These are phyloP conservation scores for Mechanitis messenoides DNA, from an alignment of 2,888 invertebrate species.

Conservation along the genomic window DNA sequence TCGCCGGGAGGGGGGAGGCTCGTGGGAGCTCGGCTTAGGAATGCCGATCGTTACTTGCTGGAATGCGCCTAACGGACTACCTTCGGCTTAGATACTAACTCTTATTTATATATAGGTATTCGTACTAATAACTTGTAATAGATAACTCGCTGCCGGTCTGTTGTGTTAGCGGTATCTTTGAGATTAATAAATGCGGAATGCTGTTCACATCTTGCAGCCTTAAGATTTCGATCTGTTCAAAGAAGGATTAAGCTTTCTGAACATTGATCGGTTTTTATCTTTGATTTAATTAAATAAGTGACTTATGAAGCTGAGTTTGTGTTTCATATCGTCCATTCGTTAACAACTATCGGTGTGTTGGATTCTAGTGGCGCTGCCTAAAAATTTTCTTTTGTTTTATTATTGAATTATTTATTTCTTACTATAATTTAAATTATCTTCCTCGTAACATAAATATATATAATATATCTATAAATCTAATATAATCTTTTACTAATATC, in stretches of 20 bases:
- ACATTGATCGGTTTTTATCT: too few relatives aligned
- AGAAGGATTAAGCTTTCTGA: too few relatives aligned
- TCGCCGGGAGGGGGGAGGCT: slow-evolving; percentile 27
- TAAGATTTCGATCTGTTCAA: too few relatives aligned
- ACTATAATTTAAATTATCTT: too few relatives aligned
- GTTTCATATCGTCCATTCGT: slow-evolving; percentile 1
- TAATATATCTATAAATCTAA: too few relatives aligned
- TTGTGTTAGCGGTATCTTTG: slow-evolving; percentile 5
- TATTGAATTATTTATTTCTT: too few relatives aligned
- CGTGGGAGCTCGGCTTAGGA: slow-evolving; percentile 54
- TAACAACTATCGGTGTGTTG: slow-evolving; percentile 16
- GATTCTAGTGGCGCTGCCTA: slow-evolving; percentile 15
- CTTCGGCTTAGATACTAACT: slow-evolving; percentile 26
- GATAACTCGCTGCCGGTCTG: slow-evolving; percentile 1
- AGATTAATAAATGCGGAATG: slow-evolving; percentile 3
- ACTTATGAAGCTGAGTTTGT: too few relatives aligned
- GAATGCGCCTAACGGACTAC: slow-evolving; percentile 44
- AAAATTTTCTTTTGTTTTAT: slow-evolving; percentile 1
- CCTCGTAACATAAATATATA: too few relatives aligned
- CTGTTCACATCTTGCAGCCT: not conserved
- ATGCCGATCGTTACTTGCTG: slow-evolving; percentile 47
- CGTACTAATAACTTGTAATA: slow-evolving; percentile 7
- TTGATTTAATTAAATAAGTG: too few relatives aligned
- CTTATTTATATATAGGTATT: slow-evolving; percentile 21
- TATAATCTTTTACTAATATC: too few relatives aligned